Base-by-base conservation (phyloP, 1,140 invertebrate species). In the Leucophenga varia region DNA sequence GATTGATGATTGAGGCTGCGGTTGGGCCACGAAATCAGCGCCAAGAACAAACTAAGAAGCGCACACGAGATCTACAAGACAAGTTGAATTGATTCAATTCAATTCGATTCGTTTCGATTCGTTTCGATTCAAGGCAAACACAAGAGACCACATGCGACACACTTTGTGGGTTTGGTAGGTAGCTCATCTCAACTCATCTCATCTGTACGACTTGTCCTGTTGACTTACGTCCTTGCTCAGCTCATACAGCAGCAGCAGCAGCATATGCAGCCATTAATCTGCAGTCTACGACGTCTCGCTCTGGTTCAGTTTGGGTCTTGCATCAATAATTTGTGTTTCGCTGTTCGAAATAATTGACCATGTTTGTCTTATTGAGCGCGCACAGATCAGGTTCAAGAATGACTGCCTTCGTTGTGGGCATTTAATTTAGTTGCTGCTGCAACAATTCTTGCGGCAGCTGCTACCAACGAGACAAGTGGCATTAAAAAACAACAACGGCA, bases 321-420 rank as follows among this genome's bases (percentile, higher is more conserved):
- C 63, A 67, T 67, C 63, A 67, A 67, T 67, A 67, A 67, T 67
- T 67, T 67, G 63, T 67, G 63, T 68, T n/a, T 55, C 63, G 63
- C 64, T 51, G 64, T 68, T 67, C 56, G 68, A 67, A 67, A 67
- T 67, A 67, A 67, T 67, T 67, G 63, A 67, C 63, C 64, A 67
- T 68, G 63, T 67, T 67, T 63, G 64, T 67, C 64, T 68, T 59
- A 68, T 67, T 67, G 64, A n/a, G n/a, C n/a, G n/a, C n/a, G n/a
- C n/a, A n/a, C 59, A 64, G 63, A 63, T 57, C 47, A 47, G 38
- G 34, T 34, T 20, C 18, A 25, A 25, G 22, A 6, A 5, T 25
- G 22, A 6, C 10, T 10, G 22, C 5, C 22, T 25, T 25, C 54
- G 42, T 43, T 64, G 56, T 52, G 59, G 22, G 56, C 63, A 67